Conservation (phyloP, 2,113 vertebrate genomes). For the Apteryx mantelli region DNA sequence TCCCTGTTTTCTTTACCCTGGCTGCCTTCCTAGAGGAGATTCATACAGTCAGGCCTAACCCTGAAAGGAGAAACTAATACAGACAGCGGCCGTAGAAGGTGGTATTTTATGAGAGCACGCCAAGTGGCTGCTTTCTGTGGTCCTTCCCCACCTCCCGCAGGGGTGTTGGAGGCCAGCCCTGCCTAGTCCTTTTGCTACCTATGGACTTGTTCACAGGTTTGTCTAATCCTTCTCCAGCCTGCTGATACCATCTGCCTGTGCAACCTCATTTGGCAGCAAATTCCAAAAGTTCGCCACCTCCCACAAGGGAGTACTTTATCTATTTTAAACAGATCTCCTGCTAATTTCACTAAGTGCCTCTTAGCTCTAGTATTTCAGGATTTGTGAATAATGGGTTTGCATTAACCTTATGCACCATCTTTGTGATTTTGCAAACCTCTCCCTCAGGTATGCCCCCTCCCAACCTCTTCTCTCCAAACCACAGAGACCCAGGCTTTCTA, state of each 20-base stretch:
- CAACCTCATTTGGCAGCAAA: background rate
- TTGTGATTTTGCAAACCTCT: background rate
- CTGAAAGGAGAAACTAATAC: background rate
- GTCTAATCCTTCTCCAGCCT: background rate
- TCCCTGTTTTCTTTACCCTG: background rate
- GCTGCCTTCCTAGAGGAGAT: background rate
- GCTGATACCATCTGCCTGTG: background rate
- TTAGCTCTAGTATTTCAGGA: background rate
- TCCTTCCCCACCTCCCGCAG: background rate
- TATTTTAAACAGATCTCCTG: background rate
- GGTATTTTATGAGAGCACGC: background rate
- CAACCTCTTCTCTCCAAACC: background rate
- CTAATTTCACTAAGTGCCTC: background rate
- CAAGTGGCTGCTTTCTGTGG: background rate
- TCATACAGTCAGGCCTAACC: background rate
- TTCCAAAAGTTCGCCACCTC: background rate
- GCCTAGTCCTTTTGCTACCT: background rate
- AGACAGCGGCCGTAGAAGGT: background rate
- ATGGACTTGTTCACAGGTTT: background rate
- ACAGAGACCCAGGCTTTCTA: background rate
- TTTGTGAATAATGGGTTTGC: background rate
- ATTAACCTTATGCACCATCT: background rate
- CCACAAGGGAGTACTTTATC: background rate
- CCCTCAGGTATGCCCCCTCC: background rate
- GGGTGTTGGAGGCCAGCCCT: background rate